A percentile compares a stretch with the other conserved stretches of the same genome.
These are phyloP conservation scores for Zelostemma sp. DNA, from an alignment of 1,140 invertebrate genomes.

Conservation along the genomic window DNA sequence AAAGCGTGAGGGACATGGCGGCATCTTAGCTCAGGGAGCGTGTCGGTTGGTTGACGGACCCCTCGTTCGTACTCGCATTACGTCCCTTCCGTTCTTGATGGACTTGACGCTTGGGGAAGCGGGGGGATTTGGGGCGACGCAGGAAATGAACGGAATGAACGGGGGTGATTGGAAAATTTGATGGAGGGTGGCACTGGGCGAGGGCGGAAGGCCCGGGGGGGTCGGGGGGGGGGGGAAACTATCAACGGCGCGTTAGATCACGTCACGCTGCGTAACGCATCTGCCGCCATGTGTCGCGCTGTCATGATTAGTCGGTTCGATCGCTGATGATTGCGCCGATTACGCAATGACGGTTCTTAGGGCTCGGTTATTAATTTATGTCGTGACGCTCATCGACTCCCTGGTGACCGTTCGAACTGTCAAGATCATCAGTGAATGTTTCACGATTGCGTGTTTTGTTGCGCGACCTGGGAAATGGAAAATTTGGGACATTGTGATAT, in stretches of 20 bases:
- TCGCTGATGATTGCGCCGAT: slow-evolving; percentile 62
- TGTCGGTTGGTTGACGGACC: slow-evolving; percentile 58
- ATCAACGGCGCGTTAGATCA: slow-evolving; percentile 65
- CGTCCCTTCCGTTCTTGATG: slow-evolving; percentile 62
- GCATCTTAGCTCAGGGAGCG: slow-evolving; percentile 51
- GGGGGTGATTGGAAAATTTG: slow-evolving; percentile 69
- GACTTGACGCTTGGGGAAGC: slow-evolving; percentile 25
- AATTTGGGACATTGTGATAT: no score
- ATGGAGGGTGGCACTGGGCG: slow-evolving; percentile 57
- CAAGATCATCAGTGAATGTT: no score
- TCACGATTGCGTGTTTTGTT: no score
- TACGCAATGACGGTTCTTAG: slow-evolving; percentile 51
- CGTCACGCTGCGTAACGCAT: slow-evolving; percentile 60
- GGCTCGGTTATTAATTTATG: slow-evolving; percentile 56
- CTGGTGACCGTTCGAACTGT: no score
- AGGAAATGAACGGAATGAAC: slow-evolving; percentile 64
- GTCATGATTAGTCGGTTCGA: slow-evolving; percentile 61
- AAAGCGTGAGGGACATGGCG: slow-evolving; percentile 49
- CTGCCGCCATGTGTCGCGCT: slow-evolving; percentile 59
- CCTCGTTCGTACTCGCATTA: slow-evolving; percentile 56
- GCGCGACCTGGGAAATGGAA: no score
- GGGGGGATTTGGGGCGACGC: slow-evolving; percentile 39
- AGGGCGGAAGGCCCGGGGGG: slow-evolving; percentile 19
- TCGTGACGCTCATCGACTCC: slow-evolving; percentile 13
- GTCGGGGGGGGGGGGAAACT: slow-evolving; percentile 36